Evolutionary conservation across 53 echinoderm and acorn worm genomes (phyloP), one percentile per base, ranked within the genome.

Genomic region (Mesocentrotus franciscanus): DNA sequence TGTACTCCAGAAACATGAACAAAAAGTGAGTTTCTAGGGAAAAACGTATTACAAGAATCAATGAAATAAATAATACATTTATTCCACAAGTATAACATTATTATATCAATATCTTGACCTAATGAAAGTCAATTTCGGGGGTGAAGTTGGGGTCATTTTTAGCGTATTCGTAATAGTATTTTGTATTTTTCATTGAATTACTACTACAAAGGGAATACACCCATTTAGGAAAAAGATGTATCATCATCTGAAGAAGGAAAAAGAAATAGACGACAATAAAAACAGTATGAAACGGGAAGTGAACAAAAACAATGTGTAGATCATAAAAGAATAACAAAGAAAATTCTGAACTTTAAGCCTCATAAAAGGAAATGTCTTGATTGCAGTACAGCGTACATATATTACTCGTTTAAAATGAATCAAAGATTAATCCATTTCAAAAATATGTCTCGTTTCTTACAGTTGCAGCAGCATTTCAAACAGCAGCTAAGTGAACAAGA

Each of bases 1-100:
- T 89, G 95, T 95, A n/a, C 96, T 98, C 27, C 84, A 95, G 72
- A 96, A 97, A 60, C 96, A 98, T 92, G 74, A 84, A 30, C 79
- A 97, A 56, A 95, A 98, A 90, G 97, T 96, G 61, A 60, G 92
- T 95, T 42, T 92, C 26, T 32, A 68, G 24, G 68, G 2, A 62
- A 66, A 61, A 32, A n/a, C n/a, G n/a, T n/a, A n/a, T n/a, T n/a
- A n/a, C n/a, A 8, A 6, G 8, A 8, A 36, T 26, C 30, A 16
- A 74, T 13, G 9, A 56, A 59, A 39, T 13, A 83, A 29, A 24
- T 18, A 24, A 59, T 32, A 15, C 60, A 90, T 17, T n/a, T n/a
- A n/a, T n/a, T n/a, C n/a, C n/a, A n/a, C n/a, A n/a, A n/a, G n/a
- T n/a, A n/a, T n/a, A 90, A 33, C 18, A 22, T 18, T 18, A 66